Percentiles rank a stretch among this genome's conserved stretches.
Evolutionary conservation across 2,797 vertebrate species (phyloP).

Genomic region (Heteromormyrus szaboi): DNA sequence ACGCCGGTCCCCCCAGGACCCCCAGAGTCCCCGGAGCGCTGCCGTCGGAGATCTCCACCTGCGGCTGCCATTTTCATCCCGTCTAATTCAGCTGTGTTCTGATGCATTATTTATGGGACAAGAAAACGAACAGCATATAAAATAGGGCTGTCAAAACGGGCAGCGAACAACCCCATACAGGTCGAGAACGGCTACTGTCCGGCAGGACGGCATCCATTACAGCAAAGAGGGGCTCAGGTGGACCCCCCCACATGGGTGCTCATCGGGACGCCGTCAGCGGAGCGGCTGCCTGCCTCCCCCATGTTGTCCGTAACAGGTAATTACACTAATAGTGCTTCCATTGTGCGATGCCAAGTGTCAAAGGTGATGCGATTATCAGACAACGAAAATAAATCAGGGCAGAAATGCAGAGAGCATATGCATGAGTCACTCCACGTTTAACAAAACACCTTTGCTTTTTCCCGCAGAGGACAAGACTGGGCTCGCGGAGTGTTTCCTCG

Average conservation of each 20-base stretch:
- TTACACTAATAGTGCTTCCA: neutral
- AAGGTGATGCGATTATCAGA: neutral
- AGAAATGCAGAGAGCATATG: neutral
- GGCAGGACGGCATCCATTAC: neutral
- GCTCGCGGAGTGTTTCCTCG: neutral
- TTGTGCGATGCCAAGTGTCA: neutral
- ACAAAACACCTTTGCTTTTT: neutral
- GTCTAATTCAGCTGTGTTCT: neutral
- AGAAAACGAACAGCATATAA: neutral
- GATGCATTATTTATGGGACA: neutral
- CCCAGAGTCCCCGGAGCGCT: neutral
- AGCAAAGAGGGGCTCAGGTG: neutral
- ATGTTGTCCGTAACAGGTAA: neutral
- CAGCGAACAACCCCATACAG: neutral
- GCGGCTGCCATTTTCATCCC: neutral
- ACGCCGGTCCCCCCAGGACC: neutral
- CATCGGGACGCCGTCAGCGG: neutral
- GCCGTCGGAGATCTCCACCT: neutral
- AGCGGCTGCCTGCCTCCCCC: neutral
- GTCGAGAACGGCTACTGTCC: neutral
- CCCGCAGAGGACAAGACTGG: neutral
- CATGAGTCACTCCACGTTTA: neutral
- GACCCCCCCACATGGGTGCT: neutral
- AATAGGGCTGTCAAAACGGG: neutral
- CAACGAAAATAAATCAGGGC: neutral